Percentiles rank a stretch among this genome's conserved stretches.
These are phyloP conservation scores for Halichoeres trimaculatus DNA, from an alignment of 2,113 vertebrate species.

Conservation along the genomic window DNA sequence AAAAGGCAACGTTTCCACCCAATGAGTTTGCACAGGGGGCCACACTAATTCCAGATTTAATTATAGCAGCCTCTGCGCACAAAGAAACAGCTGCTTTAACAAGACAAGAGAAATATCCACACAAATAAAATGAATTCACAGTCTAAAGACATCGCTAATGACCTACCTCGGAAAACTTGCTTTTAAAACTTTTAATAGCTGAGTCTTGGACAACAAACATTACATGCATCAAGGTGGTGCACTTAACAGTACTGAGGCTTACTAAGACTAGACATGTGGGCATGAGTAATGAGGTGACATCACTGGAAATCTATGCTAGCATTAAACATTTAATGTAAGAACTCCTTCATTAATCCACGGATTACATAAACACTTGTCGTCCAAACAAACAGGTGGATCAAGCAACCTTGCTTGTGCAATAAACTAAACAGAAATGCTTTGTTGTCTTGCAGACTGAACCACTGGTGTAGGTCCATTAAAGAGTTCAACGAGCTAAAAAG, in stretches of 20 bases:
- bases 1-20: slow-evolving; percentile 75
- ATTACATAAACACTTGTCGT: slow-evolving; percentile 9
- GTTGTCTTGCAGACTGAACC: slow-evolving; percentile 1
- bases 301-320: slow-evolving; percentile 40
- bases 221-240: slow-evolving; percentile 18
- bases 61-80: slow-evolving; percentile 7
- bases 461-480: background rate
- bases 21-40: slow-evolving; percentile 32
- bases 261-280: slow-evolving; percentile 54
- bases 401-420: background rate
- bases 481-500: background rate
- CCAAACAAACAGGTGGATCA: slow-evolving; percentile 6
- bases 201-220: slow-evolving; percentile 24
- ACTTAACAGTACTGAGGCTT: slow-evolving; percentile 18
- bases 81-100: slow-evolving; percentile 20
- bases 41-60: slow-evolving; percentile 48
- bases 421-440: background rate
- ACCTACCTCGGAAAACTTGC: slow-evolving; percentile 23
- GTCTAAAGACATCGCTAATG: slow-evolving; percentile 1
- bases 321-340: slow-evolving; percentile 37
- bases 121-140: background rate
- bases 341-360: slow-evolving; percentile 9
- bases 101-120: background rate
- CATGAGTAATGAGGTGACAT: slow-evolving; percentile 70
- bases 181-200: slow-evolving; percentile 34